Base-by-base conservation (phyloP, 2,113 vertebrate genomes). In the Gavialis gangeticus region DNA sequence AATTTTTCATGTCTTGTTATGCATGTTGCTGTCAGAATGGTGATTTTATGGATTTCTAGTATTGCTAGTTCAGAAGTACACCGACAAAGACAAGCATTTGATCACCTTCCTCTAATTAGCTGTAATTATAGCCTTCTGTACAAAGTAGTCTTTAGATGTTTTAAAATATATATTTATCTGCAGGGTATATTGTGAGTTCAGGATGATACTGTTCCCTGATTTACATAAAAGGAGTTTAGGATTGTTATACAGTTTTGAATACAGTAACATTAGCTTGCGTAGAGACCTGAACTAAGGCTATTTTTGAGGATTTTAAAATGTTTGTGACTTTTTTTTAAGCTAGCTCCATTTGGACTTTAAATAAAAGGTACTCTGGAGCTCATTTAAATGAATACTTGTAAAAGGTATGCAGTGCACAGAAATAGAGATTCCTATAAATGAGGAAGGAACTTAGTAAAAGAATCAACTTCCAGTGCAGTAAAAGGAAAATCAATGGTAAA, bases 91-190 rank as follows among this genome's bases (percentile, higher is more conserved):
- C 54, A 19, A 46, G 55, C 58, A 94, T 94, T 96, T 95, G 79
- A 96, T 96, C 86, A 96, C 82, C 79, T 95, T 92, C 87, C 75
- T 30, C 56, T 96, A 91, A 89, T 92, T 93, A 96, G 73, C 24
- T 66, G 90, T 96, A 94, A 96, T 96, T 95, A 90, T 4, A 96
- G 54, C 77, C 30, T 92, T 66, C 37, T 85, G 84, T 57, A 79
- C 46, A 78, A 76, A 46, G n/a, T 77, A 11, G 4, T 91, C 56
- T 95, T 97, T 92, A 97, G 54, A 75, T 58, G 5, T 69, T 92
- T 80, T 89, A 86, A 88, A 79, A 93, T 56, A 71, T 58, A 80
- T 92, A 93, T 89, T 97, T 96, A 96, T 95, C 80, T 94, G 28
- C 57, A 30, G 84, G 64, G 59, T 30, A 87, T 62, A 93, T 75